Percentiles rank a stretch among this genome's conserved stretches.
Evolutionary conservation across 2,797 vertebrate species (phyloP).

Genomic region (Smutsia temminckii): DNA sequence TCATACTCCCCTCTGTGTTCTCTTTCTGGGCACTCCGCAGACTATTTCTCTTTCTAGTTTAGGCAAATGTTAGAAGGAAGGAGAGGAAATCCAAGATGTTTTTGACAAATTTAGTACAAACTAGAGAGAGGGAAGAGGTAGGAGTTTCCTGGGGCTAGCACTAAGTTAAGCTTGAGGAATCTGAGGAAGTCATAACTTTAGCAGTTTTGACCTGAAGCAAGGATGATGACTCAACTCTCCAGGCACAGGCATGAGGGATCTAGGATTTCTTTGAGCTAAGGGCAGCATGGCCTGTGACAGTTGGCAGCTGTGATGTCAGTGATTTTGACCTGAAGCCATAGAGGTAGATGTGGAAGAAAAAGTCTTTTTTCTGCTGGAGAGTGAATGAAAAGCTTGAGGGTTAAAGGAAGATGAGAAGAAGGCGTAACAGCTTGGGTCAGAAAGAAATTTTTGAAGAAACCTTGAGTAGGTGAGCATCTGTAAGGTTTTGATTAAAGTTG

Average conservation of each 20-base stretch:
- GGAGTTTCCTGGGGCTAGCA: not conserved
- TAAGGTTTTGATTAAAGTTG: not conserved
- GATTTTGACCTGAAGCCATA: slow-evolving; percentile 12
- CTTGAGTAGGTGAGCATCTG: not conserved
- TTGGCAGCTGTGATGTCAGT: not conserved
- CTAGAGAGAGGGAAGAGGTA: not conserved
- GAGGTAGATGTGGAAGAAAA: not conserved
- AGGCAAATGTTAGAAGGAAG: slow-evolving; percentile 33
- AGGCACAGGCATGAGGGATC: not conserved
- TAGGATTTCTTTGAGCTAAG: not conserved
- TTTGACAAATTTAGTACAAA: slow-evolving; percentile 3
- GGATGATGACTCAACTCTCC: not conserved
- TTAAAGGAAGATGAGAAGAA: not conserved
- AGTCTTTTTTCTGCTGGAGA: slow-evolving; percentile 11
- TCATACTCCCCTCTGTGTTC: not conserved
- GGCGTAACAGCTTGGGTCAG: not conserved
- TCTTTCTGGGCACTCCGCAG: not conserved
- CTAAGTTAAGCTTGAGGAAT: slow-evolving; percentile 21
- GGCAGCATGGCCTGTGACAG: not conserved
- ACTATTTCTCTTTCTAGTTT: slow-evolving; percentile 8
- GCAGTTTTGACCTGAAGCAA: slow-evolving; percentile 42
- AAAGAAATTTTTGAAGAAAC: not conserved
- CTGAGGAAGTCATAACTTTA: not conserved
- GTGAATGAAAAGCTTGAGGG: not conserved
- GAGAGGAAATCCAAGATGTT: not conserved